phyloP scores from a whole-genome alignment of 2,113 vertebrate species.

The Sander lucioperca region DNA sequence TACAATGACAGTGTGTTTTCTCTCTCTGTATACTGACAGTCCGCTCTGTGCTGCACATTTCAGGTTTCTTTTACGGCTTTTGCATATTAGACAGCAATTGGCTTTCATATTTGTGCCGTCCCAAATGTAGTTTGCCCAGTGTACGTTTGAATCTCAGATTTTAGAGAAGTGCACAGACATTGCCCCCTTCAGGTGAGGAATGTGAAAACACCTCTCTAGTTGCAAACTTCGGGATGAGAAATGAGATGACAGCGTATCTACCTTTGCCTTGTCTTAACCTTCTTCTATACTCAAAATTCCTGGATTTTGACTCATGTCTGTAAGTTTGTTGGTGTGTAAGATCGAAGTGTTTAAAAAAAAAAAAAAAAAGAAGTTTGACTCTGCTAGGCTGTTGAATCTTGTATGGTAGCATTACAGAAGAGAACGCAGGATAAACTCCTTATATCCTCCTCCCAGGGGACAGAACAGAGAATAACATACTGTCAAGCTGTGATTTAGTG shows the following conservation, averaged over 20 bases:
- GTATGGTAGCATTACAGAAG: background rate
- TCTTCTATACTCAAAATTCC: background rate
- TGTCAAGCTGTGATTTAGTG: background rate
- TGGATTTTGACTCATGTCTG: background rate
- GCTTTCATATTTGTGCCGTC: too few species aligned
- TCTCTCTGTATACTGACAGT: too few species aligned
- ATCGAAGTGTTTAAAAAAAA: background rate
- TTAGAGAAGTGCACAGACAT: too few species aligned
- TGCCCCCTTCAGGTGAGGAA: too few species aligned
- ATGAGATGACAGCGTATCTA: constrained; percentile 2
- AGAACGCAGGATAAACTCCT: background rate
- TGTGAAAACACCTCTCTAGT: too few species aligned
- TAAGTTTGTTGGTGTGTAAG: background rate
- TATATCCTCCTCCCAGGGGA: background rate
- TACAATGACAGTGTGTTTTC: too few species aligned
- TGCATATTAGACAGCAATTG: too few species aligned
- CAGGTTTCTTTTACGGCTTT: too few species aligned
- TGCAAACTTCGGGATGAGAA: too few species aligned
- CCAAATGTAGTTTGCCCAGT: too few species aligned
- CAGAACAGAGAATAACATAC: constrained; percentile 1
- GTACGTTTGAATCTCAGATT: too few species aligned
- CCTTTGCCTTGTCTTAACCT: background rate
- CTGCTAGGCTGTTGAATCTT: background rate
- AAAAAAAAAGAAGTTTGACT: background rate
- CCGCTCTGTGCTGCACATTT: too few species aligned